These are phyloP conservation scores for Aldabrachelys gigantea DNA, from an alignment of 2,113 vertebrate genomes.

Conservation along the genomic window DNA sequence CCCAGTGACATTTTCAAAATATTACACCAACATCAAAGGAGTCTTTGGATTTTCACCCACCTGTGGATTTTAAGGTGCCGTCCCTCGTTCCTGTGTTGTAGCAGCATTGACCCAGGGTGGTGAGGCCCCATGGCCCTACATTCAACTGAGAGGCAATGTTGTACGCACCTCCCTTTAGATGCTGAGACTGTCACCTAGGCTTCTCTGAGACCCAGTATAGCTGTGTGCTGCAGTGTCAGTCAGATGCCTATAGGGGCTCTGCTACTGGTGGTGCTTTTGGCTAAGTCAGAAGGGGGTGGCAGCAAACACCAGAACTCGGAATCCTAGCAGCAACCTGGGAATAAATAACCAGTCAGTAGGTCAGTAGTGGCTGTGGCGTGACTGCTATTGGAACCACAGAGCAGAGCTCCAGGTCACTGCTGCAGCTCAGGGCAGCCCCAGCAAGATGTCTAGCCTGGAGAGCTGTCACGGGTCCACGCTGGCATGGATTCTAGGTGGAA, in stretches of 20 bases:
- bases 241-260: too few relatives aligned
- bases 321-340: not conserved
- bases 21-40: fast-evolving
- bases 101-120: not conserved
- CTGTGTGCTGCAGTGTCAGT: not conserved
- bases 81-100: not conserved
- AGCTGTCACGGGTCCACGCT: not conserved
- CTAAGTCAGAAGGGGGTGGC: too few relatives aligned
- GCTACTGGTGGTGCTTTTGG: too few relatives aligned
- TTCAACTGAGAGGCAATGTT: not conserved
- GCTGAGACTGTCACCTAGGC: not conserved
- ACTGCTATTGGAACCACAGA: not conserved
- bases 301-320: too few relatives aligned
- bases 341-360: not conserved
- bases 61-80: not conserved
- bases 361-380: fast-evolving
- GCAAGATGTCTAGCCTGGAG: fast-evolving
- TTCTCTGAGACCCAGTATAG: too few relatives aligned
- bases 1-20: fast-evolving
- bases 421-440: not conserved
- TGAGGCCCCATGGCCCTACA: not conserved
- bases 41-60: not conserved
- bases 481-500: not conserved
- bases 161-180: too few relatives aligned
- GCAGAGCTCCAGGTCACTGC: not conserved